Base-by-base conservation (phyloP, 2,888 invertebrate genomes). In the Pherbina coryleti region DNA sequence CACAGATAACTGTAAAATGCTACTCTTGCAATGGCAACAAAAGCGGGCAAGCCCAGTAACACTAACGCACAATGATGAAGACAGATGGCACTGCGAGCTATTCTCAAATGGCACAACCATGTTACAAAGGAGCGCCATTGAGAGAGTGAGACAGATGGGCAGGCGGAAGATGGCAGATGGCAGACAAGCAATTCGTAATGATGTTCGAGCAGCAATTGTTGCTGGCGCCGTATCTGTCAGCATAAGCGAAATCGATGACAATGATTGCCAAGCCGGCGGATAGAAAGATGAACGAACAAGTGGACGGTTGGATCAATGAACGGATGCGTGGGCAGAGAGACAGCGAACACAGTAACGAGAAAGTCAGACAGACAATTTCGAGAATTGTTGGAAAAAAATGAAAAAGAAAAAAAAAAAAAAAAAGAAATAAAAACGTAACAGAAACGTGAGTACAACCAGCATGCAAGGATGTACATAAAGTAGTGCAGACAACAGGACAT, bases 161-260 rank as follows among this genome's bases (percentile, higher is more conserved):
- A 5, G 57, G 28, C 57, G 17, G 14, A 5, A 5, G n/a, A n/a
- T n/a, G 57, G 9, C 22, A 28, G 55, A 55, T 22, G 8, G 55
- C 7, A 55, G 55, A 55, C 19, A 55, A 22, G 19, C n/a, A 55
- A 22, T 22, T 22, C 55, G 19, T n/a, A 55, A 37, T 31, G 31
- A 51, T 70, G 8, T 31, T 70, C 31, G 51, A 28, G 14, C 55
- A 28, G 14, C 55, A 53, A 31, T 71, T 55, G 55, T 71, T 71
- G 70, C 53, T 71, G 70, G 19, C 25, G 70, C 53, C 25, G 44
- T 49, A 37, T 60, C n/a, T 51, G 69, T 53, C 69, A 69, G 69
- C n/a, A 28, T 17, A 57, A 9, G 37, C 57, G 22, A 60, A 72
- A 72, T 72, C 57, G 57, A 72, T 72, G 72, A 72, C 72, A 60